Base-by-base conservation (phyloP, 2,113 vertebrate species). In the Aptenodytes patagonicus region DNA sequence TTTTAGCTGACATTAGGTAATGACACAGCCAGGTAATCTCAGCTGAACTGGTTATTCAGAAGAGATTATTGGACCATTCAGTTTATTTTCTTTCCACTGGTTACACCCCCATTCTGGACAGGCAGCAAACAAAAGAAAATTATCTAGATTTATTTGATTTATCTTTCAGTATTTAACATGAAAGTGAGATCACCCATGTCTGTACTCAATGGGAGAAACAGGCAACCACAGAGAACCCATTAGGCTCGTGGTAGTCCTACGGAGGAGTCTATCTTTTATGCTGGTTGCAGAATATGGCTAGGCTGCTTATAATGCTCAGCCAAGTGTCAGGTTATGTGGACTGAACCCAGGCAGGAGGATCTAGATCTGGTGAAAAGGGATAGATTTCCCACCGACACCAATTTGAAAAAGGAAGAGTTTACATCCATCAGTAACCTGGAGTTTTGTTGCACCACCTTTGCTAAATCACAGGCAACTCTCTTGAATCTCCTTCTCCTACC, bases 181-280 rank as follows among this genome's bases (percentile, higher is more conserved):
- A 80, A 24, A 86, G 38, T 58, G 32, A 80, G 44, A 44, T 51
- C 13, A 42, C 8, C 8, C 2, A 11, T 52, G 34, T 44, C 54
- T 83, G 5, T 26, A 73, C 9, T 69, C 36, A 61, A 1, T 10
- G 10, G 36, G 64, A 62, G 40, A 86, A 70, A 15, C 11, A 77
- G 19, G 11, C 31, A 88, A 70, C 6, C 20, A 64, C 22, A 83
- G 38, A 83, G 18, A 73, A 54, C 4, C 6, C 26, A 3, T 8
- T 24, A 42, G n/a, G 11, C 6, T 83, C 0, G 0, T 13, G 34
- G 20, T 36, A 58, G 9, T 60, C 32, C 40, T 47, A 1, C 1
- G 5, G 46, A 80, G 49, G 9, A 68, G 5, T 24, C 28, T 71
- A 4, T 51, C 5, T 61, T 60, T 89, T 73, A 7, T 32, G 29